These are phyloP conservation scores for Rhopalosiphum maidis DNA, from an alignment of 1,140 invertebrate species.

Conservation along the genomic window DNA sequence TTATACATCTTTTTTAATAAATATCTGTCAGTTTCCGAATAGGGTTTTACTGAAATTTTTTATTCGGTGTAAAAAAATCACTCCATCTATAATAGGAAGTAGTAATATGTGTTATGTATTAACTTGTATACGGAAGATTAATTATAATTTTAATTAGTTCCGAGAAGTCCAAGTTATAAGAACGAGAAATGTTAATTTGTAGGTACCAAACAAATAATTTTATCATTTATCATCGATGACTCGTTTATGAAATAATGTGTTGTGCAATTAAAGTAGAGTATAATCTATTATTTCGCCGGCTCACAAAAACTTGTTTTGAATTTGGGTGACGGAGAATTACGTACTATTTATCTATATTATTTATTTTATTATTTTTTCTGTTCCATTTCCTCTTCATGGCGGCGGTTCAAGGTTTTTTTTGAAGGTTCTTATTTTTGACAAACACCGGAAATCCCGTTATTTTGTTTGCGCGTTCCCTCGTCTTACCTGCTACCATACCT, in stretches of 20 bases:
- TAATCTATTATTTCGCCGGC: not conserved
- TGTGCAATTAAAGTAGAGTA: not conserved
- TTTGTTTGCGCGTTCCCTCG: not conserved
- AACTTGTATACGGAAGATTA: not conserved
- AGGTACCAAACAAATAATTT: not conserved
- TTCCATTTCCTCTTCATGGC: conserved; percentile 34
- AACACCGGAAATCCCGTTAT: conserved; percentile 46
- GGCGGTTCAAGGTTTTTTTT: conserved; percentile 33
- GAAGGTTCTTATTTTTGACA: conserved; percentile 40
- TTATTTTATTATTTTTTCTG: not conserved
- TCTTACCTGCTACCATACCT: not conserved
- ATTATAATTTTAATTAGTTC: not conserved
- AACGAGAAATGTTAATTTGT: conserved; percentile 22
- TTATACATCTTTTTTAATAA: not conserved
- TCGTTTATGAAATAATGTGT: not conserved
- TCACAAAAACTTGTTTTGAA: conserved; percentile 5
- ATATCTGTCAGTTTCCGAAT: not conserved
- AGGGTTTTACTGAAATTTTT: not conserved
- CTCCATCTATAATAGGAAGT: not conserved
- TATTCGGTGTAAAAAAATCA: not conserved
- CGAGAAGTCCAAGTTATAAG: not conserved
- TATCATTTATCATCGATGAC: not conserved
- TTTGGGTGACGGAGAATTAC: conserved; percentile 3
- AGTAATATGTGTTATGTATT: not conserved
- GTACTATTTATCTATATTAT: not conserved